phyloP scores from a whole-genome alignment of 2,797 vertebrate genomes.

The Dromococcyx pavoninus region DNA sequence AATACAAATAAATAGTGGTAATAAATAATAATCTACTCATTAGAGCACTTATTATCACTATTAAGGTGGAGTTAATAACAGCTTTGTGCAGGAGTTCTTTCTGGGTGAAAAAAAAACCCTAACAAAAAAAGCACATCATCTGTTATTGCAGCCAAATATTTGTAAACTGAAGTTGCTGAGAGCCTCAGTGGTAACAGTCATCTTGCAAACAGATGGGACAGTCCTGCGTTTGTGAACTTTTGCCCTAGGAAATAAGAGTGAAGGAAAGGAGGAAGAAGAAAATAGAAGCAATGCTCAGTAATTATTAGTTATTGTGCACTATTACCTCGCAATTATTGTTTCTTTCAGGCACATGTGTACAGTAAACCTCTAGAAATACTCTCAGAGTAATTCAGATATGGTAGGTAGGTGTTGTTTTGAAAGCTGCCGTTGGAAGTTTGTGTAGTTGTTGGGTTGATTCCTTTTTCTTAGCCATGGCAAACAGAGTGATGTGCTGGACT shows the following conservation, averaged over 20 bases:
- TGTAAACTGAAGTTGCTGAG: conserved; percentile 41
- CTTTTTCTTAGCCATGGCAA: not conserved
- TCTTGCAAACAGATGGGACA: conserved; percentile 63
- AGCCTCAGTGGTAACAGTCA: not conserved
- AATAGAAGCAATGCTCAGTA: not conserved
- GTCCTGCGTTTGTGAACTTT: conserved; percentile 41
- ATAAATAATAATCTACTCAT: not conserved
- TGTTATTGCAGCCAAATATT: conserved; percentile 37
- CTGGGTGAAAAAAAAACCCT: not conserved
- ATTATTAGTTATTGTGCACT: not conserved
- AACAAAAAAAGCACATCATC: conserved; percentile 9
- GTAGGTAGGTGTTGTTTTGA: not conserved
- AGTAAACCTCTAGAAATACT: not conserved
- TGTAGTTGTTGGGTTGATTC: not conserved
- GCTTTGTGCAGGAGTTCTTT: conserved; percentile 1
- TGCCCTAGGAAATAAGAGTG: conserved; percentile 7
- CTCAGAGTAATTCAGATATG: not conserved
- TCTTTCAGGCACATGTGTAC: not conserved
- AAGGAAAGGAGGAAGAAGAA: not conserved
- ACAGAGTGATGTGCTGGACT: not conserved
- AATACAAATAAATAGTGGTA: not conserved
- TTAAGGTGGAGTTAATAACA: not conserved
- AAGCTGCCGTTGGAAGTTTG: not conserved
- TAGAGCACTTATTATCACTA: not conserved
- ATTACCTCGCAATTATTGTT: not conserved